Percentiles rank a stretch among this genome's conserved stretches.
Evolutionary conservation across 2,113 vertebrate genomes (phyloP).

Genomic region (Pimephales promelas): DNA sequence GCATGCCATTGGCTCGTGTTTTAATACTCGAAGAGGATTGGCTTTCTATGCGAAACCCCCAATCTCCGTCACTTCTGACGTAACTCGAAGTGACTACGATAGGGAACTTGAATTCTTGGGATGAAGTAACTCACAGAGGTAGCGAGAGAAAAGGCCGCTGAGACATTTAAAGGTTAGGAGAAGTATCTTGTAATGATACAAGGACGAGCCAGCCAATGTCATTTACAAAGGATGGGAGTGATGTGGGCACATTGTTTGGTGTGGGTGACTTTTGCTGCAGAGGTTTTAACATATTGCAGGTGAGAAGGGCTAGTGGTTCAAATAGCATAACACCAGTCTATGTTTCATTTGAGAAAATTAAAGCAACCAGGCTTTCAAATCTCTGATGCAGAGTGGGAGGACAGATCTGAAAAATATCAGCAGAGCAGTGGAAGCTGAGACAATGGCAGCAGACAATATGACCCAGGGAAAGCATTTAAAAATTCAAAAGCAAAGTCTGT

Average conservation of each 20-base stretch:
- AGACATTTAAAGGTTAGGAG: slow-evolving; percentile 20
- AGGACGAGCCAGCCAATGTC: slow-evolving; percentile 29
- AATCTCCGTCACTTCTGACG: too few relatives aligned
- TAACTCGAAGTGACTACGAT: too few relatives aligned
- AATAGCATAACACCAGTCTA: neutral
- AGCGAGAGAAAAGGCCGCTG: neutral
- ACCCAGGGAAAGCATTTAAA: neutral
- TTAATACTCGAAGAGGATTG: too few relatives aligned
- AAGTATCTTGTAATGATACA: neutral
- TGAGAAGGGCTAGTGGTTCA: neutral
- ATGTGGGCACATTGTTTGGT: slow-evolving; percentile 12
- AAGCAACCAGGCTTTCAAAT: neutral
- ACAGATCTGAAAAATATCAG: slow-evolving; percentile 15
- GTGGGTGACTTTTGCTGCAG: slow-evolving; percentile 12
- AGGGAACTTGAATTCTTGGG: neutral
- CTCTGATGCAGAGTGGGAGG: slow-evolving; percentile 1
- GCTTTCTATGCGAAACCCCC: too few relatives aligned
- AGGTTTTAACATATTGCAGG: neutral
- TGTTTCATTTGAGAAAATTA: neutral
- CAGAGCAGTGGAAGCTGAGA: neutral
- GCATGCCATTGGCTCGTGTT: too few relatives aligned
- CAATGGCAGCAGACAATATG: neutral
- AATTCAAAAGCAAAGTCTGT: neutral
- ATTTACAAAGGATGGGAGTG: neutral
- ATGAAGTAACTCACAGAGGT: neutral